phyloP scores from a whole-genome alignment of 2,888 invertebrate species.

The Trissoscelio sp. region DNA sequence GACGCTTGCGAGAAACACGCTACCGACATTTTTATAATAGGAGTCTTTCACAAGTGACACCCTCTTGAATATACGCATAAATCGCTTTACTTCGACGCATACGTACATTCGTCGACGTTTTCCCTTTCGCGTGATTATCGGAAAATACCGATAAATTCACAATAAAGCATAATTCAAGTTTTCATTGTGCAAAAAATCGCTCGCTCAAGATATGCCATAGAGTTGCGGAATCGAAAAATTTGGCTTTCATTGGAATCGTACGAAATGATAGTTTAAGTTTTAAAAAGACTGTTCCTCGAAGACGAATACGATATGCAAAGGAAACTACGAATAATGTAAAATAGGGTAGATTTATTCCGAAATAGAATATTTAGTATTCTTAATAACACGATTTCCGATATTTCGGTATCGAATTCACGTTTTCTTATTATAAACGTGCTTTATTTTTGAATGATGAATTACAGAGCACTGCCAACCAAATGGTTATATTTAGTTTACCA shows the following conservation, averaged over 20 bases:
- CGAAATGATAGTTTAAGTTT: slow-evolving; percentile 53
- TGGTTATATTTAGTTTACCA: not conserved
- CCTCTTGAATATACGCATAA: slow-evolving; percentile 68
- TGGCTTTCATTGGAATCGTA: slow-evolving; percentile 39
- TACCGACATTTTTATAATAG: slow-evolving; percentile 68
- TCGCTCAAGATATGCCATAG: slow-evolving; percentile 14
- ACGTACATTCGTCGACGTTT: slow-evolving; percentile 60
- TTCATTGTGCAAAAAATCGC: slow-evolving; percentile 49
- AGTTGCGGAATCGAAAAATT: slow-evolving; percentile 39
- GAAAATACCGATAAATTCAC: slow-evolving; percentile 58
- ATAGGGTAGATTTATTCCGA: slow-evolving; percentile 28
- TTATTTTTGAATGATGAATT: slow-evolving; percentile 9
- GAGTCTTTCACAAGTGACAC: slow-evolving; percentile 68
- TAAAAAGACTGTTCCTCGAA: slow-evolving; percentile 24
- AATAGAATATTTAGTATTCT: slow-evolving; percentile 34
- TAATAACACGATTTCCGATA: slow-evolving; percentile 36
- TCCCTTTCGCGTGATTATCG: slow-evolving; percentile 48
- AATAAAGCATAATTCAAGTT: slow-evolving; percentile 58
- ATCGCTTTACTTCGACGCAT: slow-evolving; percentile 62
- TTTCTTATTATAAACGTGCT: slow-evolving; percentile 29
- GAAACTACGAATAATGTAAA: slow-evolving; percentile 30
- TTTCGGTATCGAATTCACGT: slow-evolving; percentile 15
- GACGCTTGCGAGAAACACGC: slow-evolving; percentile 67
- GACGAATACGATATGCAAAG: slow-evolving; percentile 33
- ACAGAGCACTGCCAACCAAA: not conserved